These are phyloP conservation scores for Orthonyx spaldingii DNA, from an alignment of 2,113 vertebrate species.

Conservation along the genomic window DNA sequence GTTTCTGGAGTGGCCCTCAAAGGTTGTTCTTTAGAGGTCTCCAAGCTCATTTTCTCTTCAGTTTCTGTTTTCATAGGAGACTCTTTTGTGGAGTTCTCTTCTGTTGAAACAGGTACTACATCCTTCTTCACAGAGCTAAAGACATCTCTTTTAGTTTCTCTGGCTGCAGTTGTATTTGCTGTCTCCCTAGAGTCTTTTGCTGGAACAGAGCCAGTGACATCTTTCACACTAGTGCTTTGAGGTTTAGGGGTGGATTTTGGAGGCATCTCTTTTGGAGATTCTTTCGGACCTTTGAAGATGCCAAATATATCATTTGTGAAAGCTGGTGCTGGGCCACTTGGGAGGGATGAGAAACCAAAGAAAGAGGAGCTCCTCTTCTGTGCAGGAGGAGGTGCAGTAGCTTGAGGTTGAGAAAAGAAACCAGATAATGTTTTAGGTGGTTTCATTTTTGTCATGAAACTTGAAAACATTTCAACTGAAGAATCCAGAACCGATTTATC, in stretches of 20 bases:
- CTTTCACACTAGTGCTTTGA: slow-evolving; percentile 10
- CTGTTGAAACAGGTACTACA: background rate
- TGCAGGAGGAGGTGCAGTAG: slow-evolving; percentile 62
- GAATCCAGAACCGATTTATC: slow-evolving; percentile 76
- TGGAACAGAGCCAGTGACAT: background rate
- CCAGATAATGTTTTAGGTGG: slow-evolving; percentile 77
- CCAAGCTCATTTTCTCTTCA: background rate
- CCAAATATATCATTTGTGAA: slow-evolving; percentile 82
- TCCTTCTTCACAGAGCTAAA: background rate
- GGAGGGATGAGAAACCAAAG: slow-evolving; percentile 74
- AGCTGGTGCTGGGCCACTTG: slow-evolving; percentile 67
- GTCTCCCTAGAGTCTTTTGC: background rate
- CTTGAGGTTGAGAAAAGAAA: slow-evolving; percentile 80
- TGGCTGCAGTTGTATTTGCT: background rate
- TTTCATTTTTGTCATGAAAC: slow-evolving; percentile 86
- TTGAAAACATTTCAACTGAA: slow-evolving; percentile 83
- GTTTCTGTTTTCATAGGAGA: background rate
- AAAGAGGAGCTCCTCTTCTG: slow-evolving; percentile 78
- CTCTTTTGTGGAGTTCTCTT: background rate
- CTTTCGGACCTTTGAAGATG: slow-evolving; percentile 76
- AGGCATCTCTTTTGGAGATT: slow-evolving; percentile 52
- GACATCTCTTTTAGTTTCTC: background rate
- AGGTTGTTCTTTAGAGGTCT: background rate
- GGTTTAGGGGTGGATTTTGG: background rate
- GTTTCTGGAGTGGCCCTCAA: background rate